Conservation (phyloP, 2,888 invertebrate genomes). For the Thysanoteuthis rhombus region DNA sequence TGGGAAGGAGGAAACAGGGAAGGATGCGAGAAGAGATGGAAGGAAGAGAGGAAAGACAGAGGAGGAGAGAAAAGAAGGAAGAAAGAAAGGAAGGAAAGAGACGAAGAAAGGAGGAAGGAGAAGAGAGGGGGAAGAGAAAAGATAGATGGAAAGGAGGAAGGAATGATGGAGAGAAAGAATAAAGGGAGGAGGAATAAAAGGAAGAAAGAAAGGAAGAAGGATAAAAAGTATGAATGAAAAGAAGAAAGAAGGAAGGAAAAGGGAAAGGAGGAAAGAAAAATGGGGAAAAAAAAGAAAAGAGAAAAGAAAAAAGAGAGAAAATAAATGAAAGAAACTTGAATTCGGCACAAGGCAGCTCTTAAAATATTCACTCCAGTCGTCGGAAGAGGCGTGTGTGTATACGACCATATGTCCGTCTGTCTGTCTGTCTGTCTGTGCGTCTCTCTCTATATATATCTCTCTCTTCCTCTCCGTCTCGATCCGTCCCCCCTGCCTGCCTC, state of each 20-base stretch:
- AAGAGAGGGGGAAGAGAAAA: too few relatives aligned
- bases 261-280: background rate
- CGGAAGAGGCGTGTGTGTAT: background rate
- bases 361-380: too few relatives aligned
- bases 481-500: too few relatives aligned
- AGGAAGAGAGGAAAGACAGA: background rate
- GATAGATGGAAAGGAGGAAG: background rate
- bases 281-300: accelerated
- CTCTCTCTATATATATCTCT: background rate
- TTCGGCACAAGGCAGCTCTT: too few relatives aligned
- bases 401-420: background rate
- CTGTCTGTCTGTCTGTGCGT: background rate
- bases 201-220: accelerated
- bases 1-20: background rate
- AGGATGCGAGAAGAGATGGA: background rate
- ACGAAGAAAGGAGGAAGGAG: background rate
- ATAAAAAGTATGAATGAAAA: accelerated
- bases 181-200: background rate
- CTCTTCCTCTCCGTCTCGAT: background rate
- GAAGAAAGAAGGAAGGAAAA: background rate
- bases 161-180: too few relatives aligned
- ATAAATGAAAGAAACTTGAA: background rate
- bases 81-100: background rate
- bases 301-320: background rate
- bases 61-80: background rate